These are phyloP conservation scores for Catocala nupta DNA, from an alignment of 2,888 invertebrate species.

Conservation along the genomic window DNA sequence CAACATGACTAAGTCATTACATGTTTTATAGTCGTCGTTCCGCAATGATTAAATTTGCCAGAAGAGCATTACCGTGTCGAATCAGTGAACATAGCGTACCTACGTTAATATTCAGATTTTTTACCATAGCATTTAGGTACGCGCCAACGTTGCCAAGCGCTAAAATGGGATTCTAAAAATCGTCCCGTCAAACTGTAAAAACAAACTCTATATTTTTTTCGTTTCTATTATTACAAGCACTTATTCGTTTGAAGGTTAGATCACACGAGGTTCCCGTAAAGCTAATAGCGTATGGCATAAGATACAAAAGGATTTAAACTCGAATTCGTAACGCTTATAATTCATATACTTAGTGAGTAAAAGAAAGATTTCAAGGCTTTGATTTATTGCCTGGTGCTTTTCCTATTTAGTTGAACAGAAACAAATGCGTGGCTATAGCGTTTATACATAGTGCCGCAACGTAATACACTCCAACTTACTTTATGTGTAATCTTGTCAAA, in stretches of 20 bases:
- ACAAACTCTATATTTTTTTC: conserved; percentile 51
- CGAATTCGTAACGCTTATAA: neutral
- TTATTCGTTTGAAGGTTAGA: conserved; percentile 56
- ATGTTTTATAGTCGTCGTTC: neutral
- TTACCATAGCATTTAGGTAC: neutral
- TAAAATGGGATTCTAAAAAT: conserved; percentile 54
- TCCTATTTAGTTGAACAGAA: neutral
- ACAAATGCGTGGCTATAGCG: neutral
- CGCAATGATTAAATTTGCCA: neutral
- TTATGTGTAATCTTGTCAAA: conserved; percentile 14
- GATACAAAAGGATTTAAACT: conserved; percentile 20
- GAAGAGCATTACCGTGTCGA: neutral
- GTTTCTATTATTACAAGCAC: conserved; percentile 60
- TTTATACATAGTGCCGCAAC: neutral
- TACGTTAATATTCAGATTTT: neutral
- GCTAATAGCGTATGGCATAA: conserved; percentile 50
- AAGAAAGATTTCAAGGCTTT: neutral
- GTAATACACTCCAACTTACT: conserved; percentile 4
- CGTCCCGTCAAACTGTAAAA: conserved; percentile 54
- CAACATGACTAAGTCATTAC: neutral
- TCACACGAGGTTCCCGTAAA: conserved; percentile 52
- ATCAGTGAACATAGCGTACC: too few species aligned
- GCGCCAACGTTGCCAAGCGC: conserved; percentile 45
- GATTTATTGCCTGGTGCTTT: conserved; percentile 3
- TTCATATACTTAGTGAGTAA: neutral